Percentiles rank a stretch among this genome's conserved stretches.
Conservation (phyloP, 2,888 invertebrate species). For the Orthosia incerta region DNA sequence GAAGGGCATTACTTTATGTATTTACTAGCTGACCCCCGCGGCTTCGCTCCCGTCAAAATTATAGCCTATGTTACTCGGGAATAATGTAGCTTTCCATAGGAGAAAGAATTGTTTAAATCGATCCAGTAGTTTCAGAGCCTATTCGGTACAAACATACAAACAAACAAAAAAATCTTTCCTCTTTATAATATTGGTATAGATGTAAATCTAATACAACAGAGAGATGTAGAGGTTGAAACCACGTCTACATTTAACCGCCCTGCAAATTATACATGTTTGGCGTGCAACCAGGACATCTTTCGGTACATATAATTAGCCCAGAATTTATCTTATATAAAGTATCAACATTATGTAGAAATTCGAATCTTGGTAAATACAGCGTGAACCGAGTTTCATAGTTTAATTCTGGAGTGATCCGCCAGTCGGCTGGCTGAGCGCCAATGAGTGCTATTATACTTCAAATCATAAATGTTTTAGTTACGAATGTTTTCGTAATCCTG, state of each 20-base stretch:
- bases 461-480: conserved; percentile 66
- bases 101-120: too few species aligned
- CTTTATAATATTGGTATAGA: too few species aligned
- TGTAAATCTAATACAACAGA: background rate
- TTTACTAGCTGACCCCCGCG: too few species aligned
- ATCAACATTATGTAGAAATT: conserved; percentile 50
- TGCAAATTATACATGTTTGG: conserved; percentile 28
- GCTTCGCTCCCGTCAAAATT: too few species aligned
- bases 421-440: conserved; percentile 72
- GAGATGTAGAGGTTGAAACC: background rate
- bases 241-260: conserved; percentile 6
- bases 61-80: too few species aligned
- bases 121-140: too few species aligned
- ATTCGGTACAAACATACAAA: too few species aligned
- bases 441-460: conserved; percentile 63
- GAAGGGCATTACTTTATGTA: too few species aligned
- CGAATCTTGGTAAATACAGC: conserved; percentile 47
- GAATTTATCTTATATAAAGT: conserved; percentile 30
- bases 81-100: too few species aligned
- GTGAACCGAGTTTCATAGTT: conserved; percentile 60
- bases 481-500: conserved; percentile 53
- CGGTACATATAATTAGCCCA: conserved; percentile 26
- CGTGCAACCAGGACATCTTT: conserved; percentile 18
- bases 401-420: conserved; percentile 74
- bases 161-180: too few species aligned